These are phyloP conservation scores for Hormaphis cornu DNA, from an alignment of 1,140 invertebrate genomes.

Conservation along the genomic window DNA sequence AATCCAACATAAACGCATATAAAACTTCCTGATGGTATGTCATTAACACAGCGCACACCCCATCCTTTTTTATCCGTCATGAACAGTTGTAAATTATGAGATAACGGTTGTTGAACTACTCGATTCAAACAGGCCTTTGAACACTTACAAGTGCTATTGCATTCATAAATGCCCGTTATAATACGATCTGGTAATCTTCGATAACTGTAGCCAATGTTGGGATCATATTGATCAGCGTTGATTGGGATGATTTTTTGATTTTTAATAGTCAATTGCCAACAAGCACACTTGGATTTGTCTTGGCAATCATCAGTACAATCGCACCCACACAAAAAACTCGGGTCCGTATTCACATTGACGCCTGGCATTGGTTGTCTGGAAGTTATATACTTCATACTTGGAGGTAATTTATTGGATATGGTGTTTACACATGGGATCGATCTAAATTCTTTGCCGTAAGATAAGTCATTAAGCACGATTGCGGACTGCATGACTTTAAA, in stretches of 20 bases:
- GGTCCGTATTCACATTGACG: constrained; percentile 74
- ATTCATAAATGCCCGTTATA: constrained; percentile 89
- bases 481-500: constrained; percentile 44
- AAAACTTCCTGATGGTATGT: constrained; percentile 85
- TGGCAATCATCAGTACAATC: constrained; percentile 86
- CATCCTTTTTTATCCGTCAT: constrained; percentile 82
- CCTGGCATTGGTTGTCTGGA: constrained; percentile 70
- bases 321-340: constrained; percentile 78
- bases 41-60: constrained; percentile 88
- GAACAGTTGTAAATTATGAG: constrained; percentile 75
- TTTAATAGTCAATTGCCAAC: constrained; percentile 80
- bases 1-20: constrained; percentile 93
- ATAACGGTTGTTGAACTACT: constrained; percentile 77
- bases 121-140: constrained; percentile 70
- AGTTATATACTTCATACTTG: constrained; percentile 78
- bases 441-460: constrained; percentile 75
- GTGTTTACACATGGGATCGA: constrained; percentile 83
- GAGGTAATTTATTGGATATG: constrained; percentile 69
- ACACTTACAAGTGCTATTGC: constrained; percentile 78
- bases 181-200: constrained; percentile 71
- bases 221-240: constrained; percentile 38
- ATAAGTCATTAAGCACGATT: constrained; percentile 49
- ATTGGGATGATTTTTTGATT: constrained; percentile 49
- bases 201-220: constrained; percentile 68
- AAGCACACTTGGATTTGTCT: constrained; percentile 77